Conservation (phyloP, 2,888 invertebrate species). For the Seira musarum region DNA sequence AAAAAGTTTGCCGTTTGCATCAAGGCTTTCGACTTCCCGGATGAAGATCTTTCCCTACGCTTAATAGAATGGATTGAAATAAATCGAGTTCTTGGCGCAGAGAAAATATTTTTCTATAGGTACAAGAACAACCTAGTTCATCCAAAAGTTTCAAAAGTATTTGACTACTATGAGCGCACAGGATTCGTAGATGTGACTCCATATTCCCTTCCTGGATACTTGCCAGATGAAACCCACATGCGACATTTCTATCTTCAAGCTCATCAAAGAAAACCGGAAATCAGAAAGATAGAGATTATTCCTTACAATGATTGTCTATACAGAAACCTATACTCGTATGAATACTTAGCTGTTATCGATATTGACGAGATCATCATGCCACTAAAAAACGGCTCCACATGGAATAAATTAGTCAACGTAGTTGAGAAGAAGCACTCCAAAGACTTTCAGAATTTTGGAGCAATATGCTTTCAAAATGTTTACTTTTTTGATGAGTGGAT, state of each 20-base stretch:
- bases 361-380: constrained; percentile 74
- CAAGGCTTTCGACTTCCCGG: constrained; percentile 93
- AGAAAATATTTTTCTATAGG: no score
- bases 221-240: constrained; percentile 71
- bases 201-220: constrained; percentile 72
- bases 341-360: constrained; percentile 72
- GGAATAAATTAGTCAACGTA: no score
- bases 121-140: no score
- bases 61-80: constrained; percentile 97
- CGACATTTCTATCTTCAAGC: constrained; percentile 71
- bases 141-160: constrained; percentile 71
- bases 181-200: constrained; percentile 70
- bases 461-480: constrained; percentile 91
- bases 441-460: no score
- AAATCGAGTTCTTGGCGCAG: no score
- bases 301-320: constrained; percentile 75
- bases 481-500: constrained; percentile 92
- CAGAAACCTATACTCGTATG: constrained; percentile 72
- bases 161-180: constrained; percentile 67
- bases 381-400: no score
- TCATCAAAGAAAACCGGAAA: constrained; percentile 72
- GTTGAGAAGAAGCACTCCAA: no score
- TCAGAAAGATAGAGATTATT: constrained; percentile 73
- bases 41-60: constrained; percentile 91
- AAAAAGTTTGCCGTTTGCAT: constrained; percentile 94